A percentile compares a stretch with the other conserved stretches of the same genome.
These are phyloP conservation scores for Lerema accius DNA, from an alignment of 1,140 invertebrate genomes.

Conservation along the genomic window DNA sequence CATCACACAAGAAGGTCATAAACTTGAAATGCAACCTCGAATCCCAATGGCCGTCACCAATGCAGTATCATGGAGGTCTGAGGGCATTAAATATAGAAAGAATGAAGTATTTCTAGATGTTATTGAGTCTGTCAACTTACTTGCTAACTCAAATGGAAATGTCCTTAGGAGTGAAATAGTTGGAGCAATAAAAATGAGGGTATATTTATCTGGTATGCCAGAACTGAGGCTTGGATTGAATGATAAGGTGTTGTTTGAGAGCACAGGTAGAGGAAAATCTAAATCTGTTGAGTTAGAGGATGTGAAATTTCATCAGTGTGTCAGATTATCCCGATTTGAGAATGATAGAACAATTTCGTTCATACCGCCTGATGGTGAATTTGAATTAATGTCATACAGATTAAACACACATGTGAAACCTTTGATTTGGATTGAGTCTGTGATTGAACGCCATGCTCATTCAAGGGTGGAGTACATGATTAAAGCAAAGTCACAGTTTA, in stretches of 20 bases:
- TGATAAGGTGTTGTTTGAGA: slow-evolving; percentile 99
- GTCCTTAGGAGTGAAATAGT: slow-evolving; percentile 99
- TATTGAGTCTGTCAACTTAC: slow-evolving; percentile 98
- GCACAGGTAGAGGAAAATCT: slow-evolving; percentile 98
- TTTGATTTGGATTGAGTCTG: slow-evolving; percentile 99
- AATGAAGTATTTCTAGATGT: slow-evolving; percentile 99
- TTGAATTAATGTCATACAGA: slow-evolving; percentile 99
- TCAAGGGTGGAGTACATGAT: slow-evolving; percentile 99
- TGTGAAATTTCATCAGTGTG: slow-evolving; percentile 99
- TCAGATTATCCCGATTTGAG: slow-evolving; percentile 98
- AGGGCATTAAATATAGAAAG: slow-evolving; percentile 99
- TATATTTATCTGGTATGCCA: slow-evolving; percentile 99
- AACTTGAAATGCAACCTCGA: slow-evolving; percentile 97
- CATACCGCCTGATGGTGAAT: slow-evolving; percentile 99
- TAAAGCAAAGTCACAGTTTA: slow-evolving; percentile 99
- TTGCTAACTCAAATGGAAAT: slow-evolving; percentile 99
- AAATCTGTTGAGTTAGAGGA: slow-evolving; percentile 99
- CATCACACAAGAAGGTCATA: slow-evolving; percentile 99
- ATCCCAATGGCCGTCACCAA: slow-evolving; percentile 99
- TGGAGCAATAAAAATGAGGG: slow-evolving; percentile 99
- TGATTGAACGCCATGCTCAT: slow-evolving; percentile 99
- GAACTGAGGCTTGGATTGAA: slow-evolving; percentile 98
- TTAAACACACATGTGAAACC: slow-evolving; percentile 99
- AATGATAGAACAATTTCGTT: slow-evolving; percentile 99
- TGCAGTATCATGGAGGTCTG: slow-evolving; percentile 99